A percentile compares a stretch with the other conserved stretches of the same genome.
Evolutionary conservation across 2,888 invertebrate genomes (phyloP).

Genomic region (Rhopalosiphum nymphaeae): DNA sequence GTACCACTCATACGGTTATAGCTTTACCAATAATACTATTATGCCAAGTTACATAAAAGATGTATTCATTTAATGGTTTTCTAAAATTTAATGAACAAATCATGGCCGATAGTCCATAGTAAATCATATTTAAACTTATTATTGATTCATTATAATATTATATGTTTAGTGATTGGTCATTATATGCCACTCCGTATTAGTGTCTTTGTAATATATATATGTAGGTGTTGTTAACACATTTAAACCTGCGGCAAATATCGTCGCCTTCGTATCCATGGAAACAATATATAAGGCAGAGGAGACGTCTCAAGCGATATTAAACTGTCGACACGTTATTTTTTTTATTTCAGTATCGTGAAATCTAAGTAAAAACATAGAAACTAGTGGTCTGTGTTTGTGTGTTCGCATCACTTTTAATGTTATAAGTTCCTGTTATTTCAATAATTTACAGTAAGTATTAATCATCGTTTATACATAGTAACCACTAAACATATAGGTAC

Average conservation of each 20-base stretch:
- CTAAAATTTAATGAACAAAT: background rate
- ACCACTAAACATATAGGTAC: background rate
- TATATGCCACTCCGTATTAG: background rate
- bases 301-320: background rate
- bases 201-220: background rate
- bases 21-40: too few relatives aligned
- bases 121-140: background rate
- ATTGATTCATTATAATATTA: background rate
- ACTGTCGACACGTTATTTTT: background rate
- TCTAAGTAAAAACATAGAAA: background rate
- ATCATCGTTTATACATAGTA: background rate
- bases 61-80: background rate
- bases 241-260: background rate
- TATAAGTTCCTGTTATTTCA: background rate
- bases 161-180: background rate
- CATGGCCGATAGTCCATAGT: background rate
- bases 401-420: background rate
- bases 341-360: background rate
- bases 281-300: background rate
- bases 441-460: background rate
- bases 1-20: too few relatives aligned
- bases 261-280: conserved; percentile 27
- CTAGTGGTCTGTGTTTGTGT: background rate
- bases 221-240: background rate
- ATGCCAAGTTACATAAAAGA: background rate